phyloP scores from a whole-genome alignment of 2,888 invertebrate species.

The Chrysopilus asiliformis region DNA sequence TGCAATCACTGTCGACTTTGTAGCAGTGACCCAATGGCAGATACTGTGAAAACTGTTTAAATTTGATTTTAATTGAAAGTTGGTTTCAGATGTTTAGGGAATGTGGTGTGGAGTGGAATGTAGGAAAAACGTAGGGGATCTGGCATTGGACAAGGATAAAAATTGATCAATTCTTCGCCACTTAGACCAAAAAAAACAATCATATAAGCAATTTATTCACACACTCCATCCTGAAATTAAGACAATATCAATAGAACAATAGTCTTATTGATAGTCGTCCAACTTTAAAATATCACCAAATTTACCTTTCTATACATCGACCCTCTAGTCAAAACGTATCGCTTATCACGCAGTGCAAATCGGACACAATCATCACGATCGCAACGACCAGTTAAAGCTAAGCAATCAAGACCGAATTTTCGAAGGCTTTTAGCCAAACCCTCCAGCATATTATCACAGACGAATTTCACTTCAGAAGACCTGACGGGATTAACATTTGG shows the following conservation, averaged over 20 bases:
- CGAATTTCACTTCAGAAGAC: constrained; percentile 30
- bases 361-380: constrained; percentile 41
- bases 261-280: background rate
- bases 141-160: background rate
- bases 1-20: constrained; percentile 40
- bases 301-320: constrained; percentile 34
- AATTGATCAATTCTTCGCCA: no score
- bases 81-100: no score
- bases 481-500: constrained; percentile 8
- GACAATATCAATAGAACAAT: background rate
- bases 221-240: no score
- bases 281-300: constrained; percentile 1
- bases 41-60: constrained; percentile 20
- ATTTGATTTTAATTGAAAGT: background rate
- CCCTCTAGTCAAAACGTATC: constrained; percentile 45
- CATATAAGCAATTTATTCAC: no score
- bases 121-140: background rate
- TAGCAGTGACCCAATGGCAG: constrained; percentile 26
- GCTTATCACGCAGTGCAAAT: constrained; percentile 38
- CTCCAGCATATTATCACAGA: constrained; percentile 47
- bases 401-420: constrained; percentile 48
- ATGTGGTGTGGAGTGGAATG: no score
- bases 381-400: constrained; percentile 37
- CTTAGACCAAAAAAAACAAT: no score
- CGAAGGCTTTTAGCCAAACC: constrained; percentile 48